These are phyloP conservation scores for Amazona ochrocephala DNA, from an alignment of 2,797 vertebrate genomes.

Conservation along the genomic window DNA sequence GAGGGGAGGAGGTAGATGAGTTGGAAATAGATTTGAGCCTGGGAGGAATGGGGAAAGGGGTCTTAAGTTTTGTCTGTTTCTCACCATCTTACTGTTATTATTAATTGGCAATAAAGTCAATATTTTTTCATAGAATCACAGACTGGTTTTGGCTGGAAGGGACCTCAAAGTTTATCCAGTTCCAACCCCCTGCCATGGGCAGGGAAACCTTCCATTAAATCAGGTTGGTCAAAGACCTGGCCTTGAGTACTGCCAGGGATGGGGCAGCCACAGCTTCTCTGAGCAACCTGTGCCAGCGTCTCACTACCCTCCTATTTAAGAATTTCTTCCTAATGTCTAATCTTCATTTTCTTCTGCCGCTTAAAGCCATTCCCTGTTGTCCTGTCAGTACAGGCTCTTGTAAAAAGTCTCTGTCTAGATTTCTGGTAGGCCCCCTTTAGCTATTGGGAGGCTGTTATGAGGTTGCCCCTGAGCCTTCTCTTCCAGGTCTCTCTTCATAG, in stretches of 20 bases:
- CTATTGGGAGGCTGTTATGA: background rate
- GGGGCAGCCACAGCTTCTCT: background rate
- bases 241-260: background rate
- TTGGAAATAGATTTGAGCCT: background rate
- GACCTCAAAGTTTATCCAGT: background rate
- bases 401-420: background rate
- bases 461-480: background rate
- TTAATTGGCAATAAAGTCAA: background rate
- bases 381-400: background rate
- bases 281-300: too few species aligned
- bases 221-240: background rate
- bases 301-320: too few species aligned
- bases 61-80: background rate
- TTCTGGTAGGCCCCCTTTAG: background rate
- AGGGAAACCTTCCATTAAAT: background rate
- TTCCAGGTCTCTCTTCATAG: background rate
- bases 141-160: background rate
- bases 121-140: background rate
- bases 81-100: background rate
- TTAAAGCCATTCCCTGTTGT: background rate
- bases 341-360: background rate
- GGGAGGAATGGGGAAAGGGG: background rate
- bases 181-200: background rate
- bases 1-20: background rate
- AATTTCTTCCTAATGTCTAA: background rate